Percentiles rank a stretch among this genome's conserved stretches.
phyloP scores from a whole-genome alignment of 2,797 vertebrate genomes.

The Taeniopygia guttata region DNA sequence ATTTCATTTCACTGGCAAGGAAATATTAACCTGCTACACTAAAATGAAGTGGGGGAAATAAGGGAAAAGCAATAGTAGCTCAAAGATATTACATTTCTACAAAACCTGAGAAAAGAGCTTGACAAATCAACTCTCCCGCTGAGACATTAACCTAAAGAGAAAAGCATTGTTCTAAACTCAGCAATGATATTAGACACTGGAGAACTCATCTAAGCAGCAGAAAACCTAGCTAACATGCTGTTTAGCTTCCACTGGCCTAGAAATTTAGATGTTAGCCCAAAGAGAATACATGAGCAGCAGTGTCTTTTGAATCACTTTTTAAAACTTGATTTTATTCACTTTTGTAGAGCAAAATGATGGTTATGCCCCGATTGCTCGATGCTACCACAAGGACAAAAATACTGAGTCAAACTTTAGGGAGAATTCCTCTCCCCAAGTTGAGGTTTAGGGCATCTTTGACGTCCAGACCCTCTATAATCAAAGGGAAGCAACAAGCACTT shows the following conservation, averaged over 20 bases:
- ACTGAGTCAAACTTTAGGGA: not conserved
- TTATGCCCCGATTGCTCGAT: fast-evolving
- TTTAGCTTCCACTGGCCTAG: not conserved
- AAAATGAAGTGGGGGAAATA: not conserved
- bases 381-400: not conserved
- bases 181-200: not conserved
- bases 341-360: not conserved
- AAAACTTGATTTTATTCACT: not conserved
- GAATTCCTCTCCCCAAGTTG: fast-evolving
- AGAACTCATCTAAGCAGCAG: not conserved
- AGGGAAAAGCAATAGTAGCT: not conserved
- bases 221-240: not conserved
- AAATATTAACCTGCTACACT: not conserved
- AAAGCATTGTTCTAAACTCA: not conserved
- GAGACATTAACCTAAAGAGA: not conserved
- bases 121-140: not conserved
- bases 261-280: not conserved
- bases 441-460: not conserved
- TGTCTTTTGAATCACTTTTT: not conserved
- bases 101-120: not conserved
- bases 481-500: fast-evolving
- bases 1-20: not conserved
- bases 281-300: not conserved
- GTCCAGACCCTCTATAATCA: not conserved
- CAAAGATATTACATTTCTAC: not conserved